phyloP scores from a whole-genome alignment of 2,113 vertebrate genomes.

The Proterorhinus semilunaris region DNA sequence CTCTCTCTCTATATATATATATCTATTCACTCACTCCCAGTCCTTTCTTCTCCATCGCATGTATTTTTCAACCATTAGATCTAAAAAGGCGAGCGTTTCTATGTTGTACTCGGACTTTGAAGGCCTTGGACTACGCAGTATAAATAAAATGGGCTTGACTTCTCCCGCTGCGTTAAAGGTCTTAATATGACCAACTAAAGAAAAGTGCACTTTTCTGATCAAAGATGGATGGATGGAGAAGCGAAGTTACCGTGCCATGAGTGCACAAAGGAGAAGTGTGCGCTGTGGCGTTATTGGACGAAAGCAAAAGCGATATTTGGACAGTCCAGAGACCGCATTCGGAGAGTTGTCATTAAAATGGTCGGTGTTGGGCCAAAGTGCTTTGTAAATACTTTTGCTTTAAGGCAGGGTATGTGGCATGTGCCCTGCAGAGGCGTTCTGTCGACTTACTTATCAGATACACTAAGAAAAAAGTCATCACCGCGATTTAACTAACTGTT shows the following conservation, averaged over 20 bases:
- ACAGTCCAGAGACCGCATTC: not conserved
- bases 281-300: not conserved
- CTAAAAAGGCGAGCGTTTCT: constrained; percentile 1
- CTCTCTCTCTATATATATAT: not conserved
- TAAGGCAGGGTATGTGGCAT: no score
- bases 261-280: not conserved
- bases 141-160: constrained; percentile 3
- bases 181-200: constrained; percentile 7
- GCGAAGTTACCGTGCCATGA: constrained; percentile 3
- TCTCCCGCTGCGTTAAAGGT: not conserved
- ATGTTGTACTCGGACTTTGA: constrained; percentile 5
- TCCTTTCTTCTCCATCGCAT: constrained; percentile 11
- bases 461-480: no score
- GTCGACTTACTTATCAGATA: no score
- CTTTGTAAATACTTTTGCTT: not conserved
- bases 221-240: not conserved
- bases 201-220: constrained; percentile 3
- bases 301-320: not conserved
- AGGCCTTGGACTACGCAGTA: not conserved
- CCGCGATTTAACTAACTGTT: no score
- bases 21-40: not conserved
- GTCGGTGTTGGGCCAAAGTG: not conserved
- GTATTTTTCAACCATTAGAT: constrained; percentile 13
- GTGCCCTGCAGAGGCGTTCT: no score
- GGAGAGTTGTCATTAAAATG: not conserved